These are phyloP conservation scores for Nysson spinosus DNA, from an alignment of 2,888 invertebrate species.

Conservation along the genomic window DNA sequence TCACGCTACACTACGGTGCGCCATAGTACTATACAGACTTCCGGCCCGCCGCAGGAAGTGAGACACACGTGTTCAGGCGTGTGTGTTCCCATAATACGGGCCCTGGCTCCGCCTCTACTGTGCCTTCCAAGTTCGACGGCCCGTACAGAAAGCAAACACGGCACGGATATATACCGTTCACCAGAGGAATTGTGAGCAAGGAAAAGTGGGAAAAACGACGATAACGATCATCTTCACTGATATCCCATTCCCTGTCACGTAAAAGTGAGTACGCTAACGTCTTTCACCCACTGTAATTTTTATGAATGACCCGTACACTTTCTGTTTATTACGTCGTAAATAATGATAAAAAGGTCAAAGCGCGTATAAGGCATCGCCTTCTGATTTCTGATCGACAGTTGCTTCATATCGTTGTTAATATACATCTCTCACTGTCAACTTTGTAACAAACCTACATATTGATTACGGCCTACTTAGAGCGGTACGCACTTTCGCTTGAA, in stretches of 20 bases:
- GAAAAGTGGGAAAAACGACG: conserved; percentile 47
- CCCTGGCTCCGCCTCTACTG: conserved; percentile 52
- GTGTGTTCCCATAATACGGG: conserved; percentile 71
- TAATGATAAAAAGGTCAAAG: not conserved
- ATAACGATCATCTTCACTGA: conserved; percentile 13
- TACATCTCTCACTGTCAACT: conserved; percentile 15
- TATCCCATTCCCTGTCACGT: not conserved
- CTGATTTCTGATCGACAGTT: not conserved
- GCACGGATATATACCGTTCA: conserved; percentile 47
- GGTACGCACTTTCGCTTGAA: not conserved
- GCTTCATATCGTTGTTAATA: not conserved
- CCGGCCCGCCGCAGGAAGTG: conserved; percentile 75
- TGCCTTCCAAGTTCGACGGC: conserved; percentile 53
- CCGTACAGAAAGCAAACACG: conserved; percentile 42
- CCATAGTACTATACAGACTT: conserved; percentile 75
- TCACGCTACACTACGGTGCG: conserved; percentile 72
- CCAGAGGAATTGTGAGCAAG: conserved; percentile 29
- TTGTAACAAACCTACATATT: conserved; percentile 27
- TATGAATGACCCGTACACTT: too few relatives aligned
- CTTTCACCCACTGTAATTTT: too few relatives aligned
- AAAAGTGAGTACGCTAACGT: not conserved
- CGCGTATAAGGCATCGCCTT: not conserved
- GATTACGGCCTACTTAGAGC: conserved; percentile 26
- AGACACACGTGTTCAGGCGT: conserved; percentile 74
- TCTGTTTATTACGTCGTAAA: not conserved